Evolutionary conservation across 2,113 vertebrate genomes (phyloP).

Genomic region (Miniopterus natalensis): DNA sequence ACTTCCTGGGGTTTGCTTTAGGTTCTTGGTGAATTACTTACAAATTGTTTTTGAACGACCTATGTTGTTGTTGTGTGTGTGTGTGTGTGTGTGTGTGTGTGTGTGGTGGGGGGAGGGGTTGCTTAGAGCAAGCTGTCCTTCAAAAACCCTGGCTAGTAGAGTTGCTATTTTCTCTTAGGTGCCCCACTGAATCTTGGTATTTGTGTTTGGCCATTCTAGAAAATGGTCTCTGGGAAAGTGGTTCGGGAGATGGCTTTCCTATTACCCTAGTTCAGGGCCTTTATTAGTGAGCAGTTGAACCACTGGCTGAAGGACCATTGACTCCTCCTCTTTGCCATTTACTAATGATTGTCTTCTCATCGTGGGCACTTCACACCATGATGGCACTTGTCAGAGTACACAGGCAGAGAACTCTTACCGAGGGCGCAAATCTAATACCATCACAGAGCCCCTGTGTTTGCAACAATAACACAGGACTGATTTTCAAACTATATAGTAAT

Average conservation of each 20-base stretch:
- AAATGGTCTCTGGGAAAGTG: slow-evolving; percentile 46
- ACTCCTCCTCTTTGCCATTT: slow-evolving; percentile 66
- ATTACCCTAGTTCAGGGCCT: slow-evolving; percentile 59
- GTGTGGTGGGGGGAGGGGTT: background rate
- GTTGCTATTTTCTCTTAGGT: slow-evolving; percentile 40
- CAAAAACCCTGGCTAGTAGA: background rate
- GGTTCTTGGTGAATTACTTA: slow-evolving; percentile 62
- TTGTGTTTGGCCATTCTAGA: slow-evolving; percentile 56
- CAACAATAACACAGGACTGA: background rate
- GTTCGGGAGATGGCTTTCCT: slow-evolving; percentile 64
- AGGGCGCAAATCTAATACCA: slow-evolving; percentile 11
- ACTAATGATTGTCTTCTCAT: slow-evolving; percentile 68
- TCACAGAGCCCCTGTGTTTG: background rate
- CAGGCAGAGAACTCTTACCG: slow-evolving; percentile 46
- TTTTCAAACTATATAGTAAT: slow-evolving; percentile 54
- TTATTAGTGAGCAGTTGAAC: slow-evolving; percentile 66
- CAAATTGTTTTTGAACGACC: slow-evolving; percentile 53
- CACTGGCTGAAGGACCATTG: slow-evolving; percentile 69
- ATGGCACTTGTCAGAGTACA: slow-evolving; percentile 72
- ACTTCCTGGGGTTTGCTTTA: background rate
- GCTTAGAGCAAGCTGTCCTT: background rate
- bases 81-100: no score
- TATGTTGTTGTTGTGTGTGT: background rate
- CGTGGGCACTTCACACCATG: background rate
- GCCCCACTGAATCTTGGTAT: slow-evolving; percentile 16